Evolutionary conservation across 2,888 invertebrate genomes (phyloP), one percentile per base, ranked within the genome.

Genomic region (Macropis europaea): DNA sequence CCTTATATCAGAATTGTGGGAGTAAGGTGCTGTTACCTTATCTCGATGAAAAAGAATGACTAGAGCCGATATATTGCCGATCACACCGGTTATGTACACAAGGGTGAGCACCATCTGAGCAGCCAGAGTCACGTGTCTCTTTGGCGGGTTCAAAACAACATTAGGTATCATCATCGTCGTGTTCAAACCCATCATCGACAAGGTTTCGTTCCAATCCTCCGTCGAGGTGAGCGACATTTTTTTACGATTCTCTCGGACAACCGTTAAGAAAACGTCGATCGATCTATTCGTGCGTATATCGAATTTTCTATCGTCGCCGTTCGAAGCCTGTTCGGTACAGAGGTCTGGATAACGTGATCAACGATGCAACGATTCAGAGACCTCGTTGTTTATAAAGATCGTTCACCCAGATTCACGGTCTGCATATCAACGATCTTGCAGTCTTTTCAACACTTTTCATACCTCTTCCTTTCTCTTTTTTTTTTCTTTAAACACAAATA

Each of bases 11-110:
- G n/a, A n/a, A n/a, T n/a, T n/a, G n/a, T 36, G 26, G 52, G 7
- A 7, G 2, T 13, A 30, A 30, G 42, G 17, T 34, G 22, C 7
- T 48, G 36, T 81, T 73, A 82, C 93, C 78, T 94, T 92, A 89
- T 95, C 94, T 0, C 93, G 93, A 71, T 93, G 92, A 82, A 94
- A 91, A 82, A 97, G 91, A 75, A 95, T 95, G 56, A 94, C 90
- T 54, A 97, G 92, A 4, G 96, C 96, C n/a, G 94, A 92, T 7
- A 94, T 91, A 85, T 96, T 97, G 3, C 96, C 96, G 24, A 94
- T 79, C 32, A 95, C 93, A 1, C 96, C 96, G 15, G 94, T 89
- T 2, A 92, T 87, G 83, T 94, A 95, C 79, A 92, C 93, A 64
- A 92, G 88, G 42, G 92, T 92, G 15, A 93, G 87, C 1, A 92